Evolutionary conservation across 92 coral and sea anemone genomes (phyloP), one percentile per base, ranked within the genome.

Genomic region (Zoanthus sansibaricus): DNA sequence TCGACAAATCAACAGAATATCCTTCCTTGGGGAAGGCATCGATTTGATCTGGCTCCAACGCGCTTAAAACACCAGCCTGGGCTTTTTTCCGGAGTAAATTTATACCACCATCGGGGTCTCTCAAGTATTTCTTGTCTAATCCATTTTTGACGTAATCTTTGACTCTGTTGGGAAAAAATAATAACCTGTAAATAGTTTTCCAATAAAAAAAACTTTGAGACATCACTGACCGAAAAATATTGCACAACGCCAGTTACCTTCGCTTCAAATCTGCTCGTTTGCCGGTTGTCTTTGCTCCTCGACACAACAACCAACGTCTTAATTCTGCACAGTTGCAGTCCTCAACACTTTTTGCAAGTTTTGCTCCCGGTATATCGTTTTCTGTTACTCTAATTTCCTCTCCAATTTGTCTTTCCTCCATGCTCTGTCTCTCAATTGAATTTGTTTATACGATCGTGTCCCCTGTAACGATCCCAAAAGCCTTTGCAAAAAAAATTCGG

Each of bases 101-200:
- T 10, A 88, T 46, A 33, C 51, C 79, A n/a, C 88, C 91, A 62
- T 88, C 91, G 6, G 88, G 77, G 12, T n/a, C 91, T 4, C 84
- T 76, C 67, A 83, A 46, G 31, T 89, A 83, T 20, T 84, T 89
- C 31, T 15, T 75, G 30, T 85, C 88, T 20, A 92, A 88, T 1
- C 93, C 91, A 46, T 83, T 76, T 42, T 82, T 84, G 11, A 89
- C 69, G 87, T 89, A 92, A 84, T 80, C 88, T 64, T 92, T 72
- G 7, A 92, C 90, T 67, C 93, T 90, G 31, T 64, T n/a, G n/a
- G 30, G 31, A 20, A 18, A 64, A 64, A 64, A 17, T 12, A 64
- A 17, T 64, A 64, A 20, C 5, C 31, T n/a, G 31, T 13, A 61
- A 61, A 61, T 13, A 61, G 21, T 13, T 5, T 13, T 13, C 21